A percentile compares a stretch with the other conserved stretches of the same genome.
phyloP scores from a whole-genome alignment of 2,888 invertebrate genomes.

The Mongoloraphidia duomilia region DNA sequence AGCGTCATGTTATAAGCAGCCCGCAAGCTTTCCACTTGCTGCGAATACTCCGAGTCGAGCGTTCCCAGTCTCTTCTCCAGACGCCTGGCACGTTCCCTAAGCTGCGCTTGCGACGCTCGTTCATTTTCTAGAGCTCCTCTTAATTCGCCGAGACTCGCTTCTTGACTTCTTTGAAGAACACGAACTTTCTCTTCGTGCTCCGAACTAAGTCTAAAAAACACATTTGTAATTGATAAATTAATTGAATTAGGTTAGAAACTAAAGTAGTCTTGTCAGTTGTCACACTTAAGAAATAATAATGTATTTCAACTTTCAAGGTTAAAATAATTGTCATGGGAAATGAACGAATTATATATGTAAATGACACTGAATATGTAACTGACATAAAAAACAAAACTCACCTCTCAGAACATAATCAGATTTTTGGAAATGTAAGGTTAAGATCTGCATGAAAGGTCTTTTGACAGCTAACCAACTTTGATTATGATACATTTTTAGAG shows the following conservation, averaged over 20 bases:
- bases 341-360: too few species aligned
- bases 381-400: too few species aligned
- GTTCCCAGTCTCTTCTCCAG: conserved; percentile 57
- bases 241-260: conserved; percentile 3
- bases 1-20: conserved; percentile 58
- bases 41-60: conserved; percentile 68
- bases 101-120: conserved; percentile 33
- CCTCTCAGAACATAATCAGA: too few species aligned
- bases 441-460: too few species aligned
- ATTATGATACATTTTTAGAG: too few species aligned
- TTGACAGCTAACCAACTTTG: too few species aligned
- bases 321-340: too few species aligned
- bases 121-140: conserved; percentile 24
- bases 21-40: conserved; percentile 65
- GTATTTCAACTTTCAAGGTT: too few species aligned
- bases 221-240: not conserved
- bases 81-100: conserved; percentile 54
- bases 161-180: conserved; percentile 26
- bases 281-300: too few species aligned
- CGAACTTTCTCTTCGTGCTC: conserved; percentile 21
- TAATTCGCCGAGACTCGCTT: conserved; percentile 21
- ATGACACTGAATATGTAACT: too few species aligned
- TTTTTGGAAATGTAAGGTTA: too few species aligned
- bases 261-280: not conserved
- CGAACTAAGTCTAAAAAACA: conserved; percentile 17